Evolutionary conservation across 2,797 vertebrate species (phyloP).

Genomic region (Anabas testudineus): DNA sequence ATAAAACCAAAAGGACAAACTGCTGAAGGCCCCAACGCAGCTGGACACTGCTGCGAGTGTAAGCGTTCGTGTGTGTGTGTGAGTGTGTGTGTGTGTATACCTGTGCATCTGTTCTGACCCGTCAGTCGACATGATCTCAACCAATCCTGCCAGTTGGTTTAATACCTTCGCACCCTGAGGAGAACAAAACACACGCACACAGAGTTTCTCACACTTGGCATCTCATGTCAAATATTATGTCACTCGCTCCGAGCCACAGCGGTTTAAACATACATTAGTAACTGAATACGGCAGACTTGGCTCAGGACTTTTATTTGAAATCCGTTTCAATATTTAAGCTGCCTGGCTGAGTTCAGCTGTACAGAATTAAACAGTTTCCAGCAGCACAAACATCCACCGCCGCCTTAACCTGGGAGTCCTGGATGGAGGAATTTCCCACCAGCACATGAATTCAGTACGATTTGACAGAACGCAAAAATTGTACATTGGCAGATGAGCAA

Average conservation of each 20-base stretch:
- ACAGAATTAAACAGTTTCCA: conserved; percentile 43
- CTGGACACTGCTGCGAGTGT: background rate
- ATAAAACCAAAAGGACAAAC: background rate
- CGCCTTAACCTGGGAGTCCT: conserved; percentile 7
- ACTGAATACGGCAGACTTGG: conserved; percentile 61
- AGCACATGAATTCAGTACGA: background rate
- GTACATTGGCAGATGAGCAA: background rate
- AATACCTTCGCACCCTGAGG: conserved; percentile 82
- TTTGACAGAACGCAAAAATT: background rate
- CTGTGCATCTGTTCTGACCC: conserved; percentile 92
- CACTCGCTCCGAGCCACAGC: conserved; percentile 52
- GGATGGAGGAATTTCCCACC: conserved; percentile 12
- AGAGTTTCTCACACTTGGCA: conserved; percentile 69
- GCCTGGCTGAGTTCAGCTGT: conserved; percentile 46
- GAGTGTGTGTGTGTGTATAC: conserved; percentile 54
- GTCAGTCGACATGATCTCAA: conserved; percentile 82
- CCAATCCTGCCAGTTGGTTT: conserved; percentile 89
- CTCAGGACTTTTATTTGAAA: conserved; percentile 42
- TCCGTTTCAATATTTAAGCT: conserved; percentile 40
- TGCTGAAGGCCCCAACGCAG: background rate
- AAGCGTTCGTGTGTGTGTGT: conserved; percentile 35
- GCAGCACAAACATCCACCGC: background rate
- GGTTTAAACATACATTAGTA: conserved; percentile 63
- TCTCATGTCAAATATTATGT: conserved; percentile 73
- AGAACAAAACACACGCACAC: conserved; percentile 61